Evolutionary conservation across 1,140 invertebrate genomes (phyloP), one percentile per base, ranked within the genome.

Genomic region (Yoshiicerus persimilis): DNA sequence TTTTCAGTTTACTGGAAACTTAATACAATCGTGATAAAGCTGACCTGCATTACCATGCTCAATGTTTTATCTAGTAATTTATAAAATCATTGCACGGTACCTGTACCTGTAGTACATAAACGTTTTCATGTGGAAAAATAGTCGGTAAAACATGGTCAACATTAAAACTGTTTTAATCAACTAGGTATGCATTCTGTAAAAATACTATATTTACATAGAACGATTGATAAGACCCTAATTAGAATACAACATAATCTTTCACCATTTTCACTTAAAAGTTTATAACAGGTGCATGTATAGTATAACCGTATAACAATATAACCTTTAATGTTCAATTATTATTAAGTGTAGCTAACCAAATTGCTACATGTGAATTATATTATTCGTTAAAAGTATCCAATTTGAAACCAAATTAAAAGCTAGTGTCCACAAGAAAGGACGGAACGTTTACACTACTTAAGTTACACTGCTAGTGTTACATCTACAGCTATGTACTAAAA

Each of bases 151-250:
- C 25, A 70, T 32, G 27, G 6, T 56, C 25, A 70, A 32, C 25
- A 70, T 70, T 70, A 56, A 70, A 25, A 25, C 30, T 70, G 66
- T 80, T 38, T 80, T 80, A 80, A 80, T 80, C 75, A 34, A 36
- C 75, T 80, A n/a, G n/a, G n/a, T n/a, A 80, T 80, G 30, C 16
- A 30, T 70, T 32, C 75, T 80, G 75, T 80, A 80, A 80, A 80
- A 80, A 80, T 80, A 80, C 34, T 80, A 80, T 80, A 80, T 34
- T n/a, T 80, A 80, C 30, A 80, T 23, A 38, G 47, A 56, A 56
- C 75, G 30, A 80, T 80, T 80, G 38, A 80, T 80, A 34, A 80
- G 75, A 80, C 75, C 75, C 75, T 80, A 34, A 80, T 27, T 75
- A 30, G 5, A 75, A 23, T n/a, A 80, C 32, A 36, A 70, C 25